Conservation (phyloP, 2,113 vertebrate genomes). For the Addax nasomaculatus region DNA sequence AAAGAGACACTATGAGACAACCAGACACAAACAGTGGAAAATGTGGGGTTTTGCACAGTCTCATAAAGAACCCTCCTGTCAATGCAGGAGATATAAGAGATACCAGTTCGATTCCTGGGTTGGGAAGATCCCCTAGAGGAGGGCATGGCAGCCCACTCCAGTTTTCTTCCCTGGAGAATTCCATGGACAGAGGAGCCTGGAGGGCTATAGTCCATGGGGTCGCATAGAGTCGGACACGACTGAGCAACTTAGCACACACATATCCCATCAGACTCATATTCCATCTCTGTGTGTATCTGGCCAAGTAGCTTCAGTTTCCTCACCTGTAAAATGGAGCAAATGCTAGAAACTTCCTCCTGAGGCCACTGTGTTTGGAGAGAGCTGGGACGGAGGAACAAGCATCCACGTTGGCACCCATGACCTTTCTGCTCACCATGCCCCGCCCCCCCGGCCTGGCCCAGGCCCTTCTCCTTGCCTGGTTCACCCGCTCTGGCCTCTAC, state of each 20-base stretch:
- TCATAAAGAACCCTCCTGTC: background rate
- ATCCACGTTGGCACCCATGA: fast-evolving
- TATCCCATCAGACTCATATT: background rate
- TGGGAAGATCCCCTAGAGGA: background rate
- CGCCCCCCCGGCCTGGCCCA: background rate
- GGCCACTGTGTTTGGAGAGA: background rate
- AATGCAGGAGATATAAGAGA: background rate
- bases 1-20: background rate
- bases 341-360: fast-evolving
- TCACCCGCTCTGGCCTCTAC: background rate
- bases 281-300: background rate
- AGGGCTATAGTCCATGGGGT: background rate
- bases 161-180: background rate
- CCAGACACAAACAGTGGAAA: background rate
- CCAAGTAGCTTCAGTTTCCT: background rate
- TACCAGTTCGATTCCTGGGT: background rate
- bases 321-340: background rate
- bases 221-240: fast-evolving
- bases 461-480: background rate
- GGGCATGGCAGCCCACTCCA: background rate
- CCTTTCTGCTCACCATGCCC: fast-evolving
- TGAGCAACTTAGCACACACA: background rate
- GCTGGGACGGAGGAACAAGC: background rate
- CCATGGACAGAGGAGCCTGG: background rate
- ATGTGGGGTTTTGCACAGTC: background rate